phyloP scores from a whole-genome alignment of 2,888 invertebrate genomes.

The Tenthredo mesomela region DNA sequence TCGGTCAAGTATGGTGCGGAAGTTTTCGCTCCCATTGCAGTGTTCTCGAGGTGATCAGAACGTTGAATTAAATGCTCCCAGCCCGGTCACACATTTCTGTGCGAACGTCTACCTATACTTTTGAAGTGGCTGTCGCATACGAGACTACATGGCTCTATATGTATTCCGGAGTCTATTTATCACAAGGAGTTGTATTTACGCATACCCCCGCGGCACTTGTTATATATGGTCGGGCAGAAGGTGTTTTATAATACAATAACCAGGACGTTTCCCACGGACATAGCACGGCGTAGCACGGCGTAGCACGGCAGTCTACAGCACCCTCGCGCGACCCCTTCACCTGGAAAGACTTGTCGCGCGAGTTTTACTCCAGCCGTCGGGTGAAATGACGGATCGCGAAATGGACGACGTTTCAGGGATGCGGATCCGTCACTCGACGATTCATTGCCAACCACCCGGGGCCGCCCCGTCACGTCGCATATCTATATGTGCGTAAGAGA shows the following conservation, averaged over 20 bases:
- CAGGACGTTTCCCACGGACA: constrained; percentile 60
- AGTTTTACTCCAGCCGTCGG: constrained; percentile 30
- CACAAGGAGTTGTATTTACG: constrained; percentile 67
- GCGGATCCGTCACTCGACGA: constrained; percentile 26
- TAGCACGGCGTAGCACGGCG: too few species aligned
- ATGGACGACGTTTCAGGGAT: constrained; percentile 13
- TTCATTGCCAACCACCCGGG: neutral
- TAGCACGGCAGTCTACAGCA: neutral
- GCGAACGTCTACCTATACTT: neutral
- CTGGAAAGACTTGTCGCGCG: constrained; percentile 30
- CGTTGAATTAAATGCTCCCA: constrained; percentile 1
- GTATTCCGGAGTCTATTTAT: constrained; percentile 62
- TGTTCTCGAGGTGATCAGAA: too few species aligned
- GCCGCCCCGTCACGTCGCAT: neutral
- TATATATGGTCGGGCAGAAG: constrained; percentile 52
- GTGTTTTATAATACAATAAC: constrained; percentile 63
- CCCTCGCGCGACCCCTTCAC: constrained; percentile 56
- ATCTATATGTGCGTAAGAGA: neutral
- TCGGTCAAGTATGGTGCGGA: neutral
- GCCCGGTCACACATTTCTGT: neutral
- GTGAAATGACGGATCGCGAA: constrained; percentile 36
- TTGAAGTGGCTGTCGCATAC: neutral
- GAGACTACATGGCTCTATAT: constrained; percentile 17
- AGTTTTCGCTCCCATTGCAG: too few species aligned
- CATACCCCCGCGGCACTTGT: constrained; percentile 26